Conservation (phyloP, 2,888 invertebrate species). For the Drosophila koepferae region DNA sequence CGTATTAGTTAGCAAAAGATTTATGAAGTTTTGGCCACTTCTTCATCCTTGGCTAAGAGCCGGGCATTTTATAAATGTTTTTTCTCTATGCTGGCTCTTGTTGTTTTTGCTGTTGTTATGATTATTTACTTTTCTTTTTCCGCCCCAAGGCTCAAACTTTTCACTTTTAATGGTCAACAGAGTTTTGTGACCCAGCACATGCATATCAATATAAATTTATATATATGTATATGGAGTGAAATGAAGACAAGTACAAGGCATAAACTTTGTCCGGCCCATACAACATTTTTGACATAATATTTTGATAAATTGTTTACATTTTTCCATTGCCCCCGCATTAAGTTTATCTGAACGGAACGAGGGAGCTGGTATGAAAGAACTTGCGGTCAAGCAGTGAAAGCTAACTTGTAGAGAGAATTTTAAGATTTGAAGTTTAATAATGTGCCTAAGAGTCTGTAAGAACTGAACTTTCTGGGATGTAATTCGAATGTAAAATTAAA, state of each 20-base stretch:
- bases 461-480: not conserved
- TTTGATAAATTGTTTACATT: constrained; percentile 76
- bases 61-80: constrained; percentile 52
- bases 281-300: constrained; percentile 70
- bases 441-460: not conserved
- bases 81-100: not conserved
- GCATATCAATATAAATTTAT: constrained; percentile 51
- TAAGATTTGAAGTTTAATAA: not conserved
- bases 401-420: constrained; percentile 1
- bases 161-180: constrained; percentile 76
- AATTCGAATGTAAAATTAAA: not conserved
- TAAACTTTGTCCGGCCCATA: constrained; percentile 39
- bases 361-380: not conserved
- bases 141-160: constrained; percentile 63
- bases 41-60: constrained; percentile 40
- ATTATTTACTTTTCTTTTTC: constrained; percentile 8
- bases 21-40: constrained; percentile 71
- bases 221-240: not conserved
- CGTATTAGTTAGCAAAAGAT: constrained; percentile 75
- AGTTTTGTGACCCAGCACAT: constrained; percentile 51
- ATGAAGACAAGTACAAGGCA: constrained; percentile 31
- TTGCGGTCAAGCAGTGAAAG: constrained; percentile 18
- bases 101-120: constrained; percentile 14
- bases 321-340: constrained; percentile 18
- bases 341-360: constrained; percentile 10